A percentile compares a stretch with the other conserved stretches of the same genome.
These are phyloP conservation scores for Mus musculus DNA, from an alignment of 2,113 vertebrate genomes.

Conservation along the genomic window DNA sequence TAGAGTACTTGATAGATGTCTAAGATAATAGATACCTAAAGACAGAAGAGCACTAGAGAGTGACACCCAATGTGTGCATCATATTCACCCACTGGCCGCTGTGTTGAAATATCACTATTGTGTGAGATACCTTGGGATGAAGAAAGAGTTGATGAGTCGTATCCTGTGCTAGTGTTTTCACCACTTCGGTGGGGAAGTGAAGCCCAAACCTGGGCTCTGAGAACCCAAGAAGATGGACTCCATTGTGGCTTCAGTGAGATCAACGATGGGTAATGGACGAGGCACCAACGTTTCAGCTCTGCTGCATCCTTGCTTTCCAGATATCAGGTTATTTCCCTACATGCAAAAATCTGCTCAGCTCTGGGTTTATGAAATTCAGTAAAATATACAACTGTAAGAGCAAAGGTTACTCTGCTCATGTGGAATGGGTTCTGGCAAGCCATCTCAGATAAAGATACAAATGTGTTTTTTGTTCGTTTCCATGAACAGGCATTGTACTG, in stretches of 20 bases:
- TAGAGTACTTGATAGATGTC: not conserved
- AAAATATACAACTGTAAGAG: slow-evolving; percentile 49
- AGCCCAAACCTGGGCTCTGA: not conserved
- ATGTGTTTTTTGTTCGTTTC: slow-evolving; percentile 65
- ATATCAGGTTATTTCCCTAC: slow-evolving; percentile 33
- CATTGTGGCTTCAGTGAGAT: not conserved
- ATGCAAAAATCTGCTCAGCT: slow-evolving; percentile 46
- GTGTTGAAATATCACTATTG: slow-evolving; percentile 36
- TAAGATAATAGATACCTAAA: too few species aligned
- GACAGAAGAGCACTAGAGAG: not conserved
- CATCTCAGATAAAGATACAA: slow-evolving; percentile 67
- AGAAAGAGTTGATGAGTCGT: not conserved
- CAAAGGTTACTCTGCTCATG: slow-evolving; percentile 49
- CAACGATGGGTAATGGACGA: slow-evolving; percentile 19
- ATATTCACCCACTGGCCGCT: not conserved
- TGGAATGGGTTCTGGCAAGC: slow-evolving; percentile 43
- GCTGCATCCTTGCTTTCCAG: not conserved
- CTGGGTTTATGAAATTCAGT: slow-evolving; percentile 56
- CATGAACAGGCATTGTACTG: slow-evolving; percentile 36
- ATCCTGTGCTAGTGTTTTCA: not conserved
- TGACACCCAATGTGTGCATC: not conserved
- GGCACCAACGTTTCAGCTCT: not conserved
- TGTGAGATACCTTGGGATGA: not conserved
- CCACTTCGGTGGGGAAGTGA: not conserved
- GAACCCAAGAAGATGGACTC: not conserved